Evolutionary conservation across 2,888 invertebrate genomes (phyloP), one percentile per base, ranked within the genome.

Genomic region (Cartodere bifasciata): DNA sequence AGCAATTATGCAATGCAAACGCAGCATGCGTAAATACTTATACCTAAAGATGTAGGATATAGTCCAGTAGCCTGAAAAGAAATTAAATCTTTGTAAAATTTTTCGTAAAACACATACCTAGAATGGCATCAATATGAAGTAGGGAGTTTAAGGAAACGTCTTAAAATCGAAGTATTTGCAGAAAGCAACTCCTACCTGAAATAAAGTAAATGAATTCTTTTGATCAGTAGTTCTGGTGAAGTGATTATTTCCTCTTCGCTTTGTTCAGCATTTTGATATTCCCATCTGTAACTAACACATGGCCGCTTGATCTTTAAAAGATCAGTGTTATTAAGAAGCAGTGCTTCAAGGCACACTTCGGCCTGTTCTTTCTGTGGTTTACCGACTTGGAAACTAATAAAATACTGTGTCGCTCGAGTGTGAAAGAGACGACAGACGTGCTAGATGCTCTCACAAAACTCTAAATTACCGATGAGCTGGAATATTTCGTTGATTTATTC

Each of bases 251-350:
- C 45, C 47, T n/a, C n/a, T n/a, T n/a, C n/a, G n/a, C n/a, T 50
- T 50, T 50, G 47, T 50, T 47, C 43, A 28, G 42, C 43, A 39
- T 41, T 46, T 48, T 49, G 47, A 47, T 47, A 50, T 45, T 43
- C 47, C 43, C 43, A 42, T 40, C 51, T 52, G 52, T 45, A 51
- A 50, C 50, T 51, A 54, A 53, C 52, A 51, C 52, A 51, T 48
- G 48, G 48, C 47, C 47, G 48, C n/a, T n/a, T n/a, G 50, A 53
- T 53, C 52, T 53, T 53, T 50, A 44, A 53, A 53, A 53, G 55
- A 55, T 55, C 52, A 50, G 48, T 41, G 29, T 31, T 31, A 32
- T 42, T 37, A 36, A 36, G 26, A 11, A 17, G 25, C 33, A 26
- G 45, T 52, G 53, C 52, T 53, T 52, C 50, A 51, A 47, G 47